Base-by-base conservation (phyloP, 92 coral and sea anemone genomes). In the Montipora capitata region DNA sequence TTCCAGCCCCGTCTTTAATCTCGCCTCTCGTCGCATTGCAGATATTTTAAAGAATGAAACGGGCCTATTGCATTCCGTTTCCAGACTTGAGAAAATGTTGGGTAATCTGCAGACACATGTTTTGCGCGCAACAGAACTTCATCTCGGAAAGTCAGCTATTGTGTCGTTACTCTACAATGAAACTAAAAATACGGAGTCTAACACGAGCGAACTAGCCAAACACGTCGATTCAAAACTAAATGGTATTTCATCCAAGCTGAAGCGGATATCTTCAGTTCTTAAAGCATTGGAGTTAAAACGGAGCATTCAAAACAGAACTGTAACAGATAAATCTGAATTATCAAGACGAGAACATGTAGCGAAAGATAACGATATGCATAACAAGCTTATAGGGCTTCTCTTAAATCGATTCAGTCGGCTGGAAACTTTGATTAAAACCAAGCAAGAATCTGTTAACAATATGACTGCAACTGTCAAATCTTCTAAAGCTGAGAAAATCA, bases 41-140 rank as follows among this genome's bases (percentile, higher is more conserved):
- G 87, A 82, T 12, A 57, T 71, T 10, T 7, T 82, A 9, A 82
- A 72, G 61, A 82, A 82, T 44, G 69, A 82, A 82, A 57, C 79
- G 15, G 79, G 79, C 5, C 40, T 82, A 7, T 57, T 45, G 69
- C 78, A 71, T 82, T 71, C 87, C 11, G 87, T 82, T 11, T 71
- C 87, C 4, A 52, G 87, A 14, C 44, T 82, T 71, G 87, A 82
- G 56, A 72, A 16, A 4, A 71, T 69, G 86, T 44, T 82, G 70
- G 87, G 79, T 11, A 20, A 72, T 43, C 48, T 82, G 7, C 87
- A 82, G 61, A 56, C 7, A 7, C 59, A 68, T 43, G 51, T 82
- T 16, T 62, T 59, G 9, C 59, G 44, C 59, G 87, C 58, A 42
- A 71, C 87, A 16, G 61, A 62, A 11, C 10, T 54, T 15, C 87